phyloP scores from a whole-genome alignment of 2,113 vertebrate species.

The Microtus richardsoni region DNA sequence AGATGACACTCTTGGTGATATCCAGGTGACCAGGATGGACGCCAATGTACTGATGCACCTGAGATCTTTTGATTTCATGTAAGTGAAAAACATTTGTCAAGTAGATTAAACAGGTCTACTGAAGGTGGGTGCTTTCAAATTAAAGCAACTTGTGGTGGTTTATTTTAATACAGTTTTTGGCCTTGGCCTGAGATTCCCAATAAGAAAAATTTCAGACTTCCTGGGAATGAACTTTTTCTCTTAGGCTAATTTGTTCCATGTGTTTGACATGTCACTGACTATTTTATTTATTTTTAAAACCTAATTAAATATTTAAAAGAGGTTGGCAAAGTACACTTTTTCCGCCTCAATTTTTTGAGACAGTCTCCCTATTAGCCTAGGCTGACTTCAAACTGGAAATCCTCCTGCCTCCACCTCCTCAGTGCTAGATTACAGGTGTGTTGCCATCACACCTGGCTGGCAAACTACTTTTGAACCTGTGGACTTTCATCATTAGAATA shows the following conservation, averaged over 20 bases:
- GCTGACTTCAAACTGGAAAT: background rate
- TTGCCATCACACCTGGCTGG: background rate
- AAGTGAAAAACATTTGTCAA: conserved; percentile 80
- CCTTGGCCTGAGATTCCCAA: background rate
- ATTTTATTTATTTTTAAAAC: conserved; percentile 42
- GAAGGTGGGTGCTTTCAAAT: background rate
- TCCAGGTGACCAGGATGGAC: conserved; percentile 97
- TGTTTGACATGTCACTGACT: background rate
- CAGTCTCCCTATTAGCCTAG: background rate
- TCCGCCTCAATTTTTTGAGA: background rate
- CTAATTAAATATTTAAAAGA: conserved; percentile 42
- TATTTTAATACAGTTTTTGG: conserved; percentile 40
- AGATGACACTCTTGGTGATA: conserved; percentile 85
- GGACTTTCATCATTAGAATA: conserved; percentile 25
- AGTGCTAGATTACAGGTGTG: background rate
- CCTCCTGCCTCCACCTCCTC: background rate
- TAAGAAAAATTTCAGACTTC: conserved; percentile 54
- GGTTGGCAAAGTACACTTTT: conserved; percentile 24
- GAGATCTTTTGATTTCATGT: conserved; percentile 98
- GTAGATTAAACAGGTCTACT: background rate
- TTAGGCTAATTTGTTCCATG: background rate
- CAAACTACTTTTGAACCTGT: conserved; percentile 42
- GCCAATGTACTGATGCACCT: conserved; percentile 99
- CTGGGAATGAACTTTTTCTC: conserved; percentile 17
- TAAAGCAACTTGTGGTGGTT: background rate